phyloP scores from a whole-genome alignment of 2,113 vertebrate species.

The Orientallactaga bullata region DNA sequence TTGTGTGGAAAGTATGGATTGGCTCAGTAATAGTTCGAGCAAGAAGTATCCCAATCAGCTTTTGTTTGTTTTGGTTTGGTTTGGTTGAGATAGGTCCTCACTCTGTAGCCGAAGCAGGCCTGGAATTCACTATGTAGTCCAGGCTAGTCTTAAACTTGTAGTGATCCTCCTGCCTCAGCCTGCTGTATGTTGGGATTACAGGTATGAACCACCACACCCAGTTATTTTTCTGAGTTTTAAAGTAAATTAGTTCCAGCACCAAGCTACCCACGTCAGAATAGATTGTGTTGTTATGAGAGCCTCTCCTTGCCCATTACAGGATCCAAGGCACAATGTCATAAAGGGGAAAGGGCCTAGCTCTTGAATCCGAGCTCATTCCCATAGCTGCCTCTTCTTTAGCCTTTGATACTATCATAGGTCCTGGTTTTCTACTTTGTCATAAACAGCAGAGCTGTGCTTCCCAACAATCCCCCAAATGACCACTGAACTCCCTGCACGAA shows the following conservation, averaged over 20 bases:
- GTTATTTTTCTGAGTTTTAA: constrained; percentile 27
- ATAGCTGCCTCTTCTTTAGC: not conserved
- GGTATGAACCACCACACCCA: not conserved
- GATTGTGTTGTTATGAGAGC: not conserved
- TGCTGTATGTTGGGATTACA: not conserved
- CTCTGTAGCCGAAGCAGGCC: not conserved
- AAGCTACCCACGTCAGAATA: not conserved
- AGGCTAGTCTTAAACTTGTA: not conserved
- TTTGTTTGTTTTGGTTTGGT: not conserved
- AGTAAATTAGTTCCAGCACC: constrained; percentile 49
- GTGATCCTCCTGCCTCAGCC: not conserved
- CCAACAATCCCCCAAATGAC: not conserved
- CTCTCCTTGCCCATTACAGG: not conserved
- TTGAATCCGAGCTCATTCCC: not conserved
- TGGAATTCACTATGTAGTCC: not conserved
- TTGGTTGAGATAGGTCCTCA: not conserved
- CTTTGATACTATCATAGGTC: not conserved
- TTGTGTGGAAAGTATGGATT: not conserved
- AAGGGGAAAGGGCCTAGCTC: not conserved
- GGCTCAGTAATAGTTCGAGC: not conserved
- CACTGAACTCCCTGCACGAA: not conserved
- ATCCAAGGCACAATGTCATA: not conserved
- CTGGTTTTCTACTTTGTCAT: not conserved
- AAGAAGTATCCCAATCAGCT: not conserved
- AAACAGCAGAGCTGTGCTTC: not conserved